Evolutionary conservation across 2,888 invertebrate genomes (phyloP).

Genomic region (Protophormia terraenovae): DNA sequence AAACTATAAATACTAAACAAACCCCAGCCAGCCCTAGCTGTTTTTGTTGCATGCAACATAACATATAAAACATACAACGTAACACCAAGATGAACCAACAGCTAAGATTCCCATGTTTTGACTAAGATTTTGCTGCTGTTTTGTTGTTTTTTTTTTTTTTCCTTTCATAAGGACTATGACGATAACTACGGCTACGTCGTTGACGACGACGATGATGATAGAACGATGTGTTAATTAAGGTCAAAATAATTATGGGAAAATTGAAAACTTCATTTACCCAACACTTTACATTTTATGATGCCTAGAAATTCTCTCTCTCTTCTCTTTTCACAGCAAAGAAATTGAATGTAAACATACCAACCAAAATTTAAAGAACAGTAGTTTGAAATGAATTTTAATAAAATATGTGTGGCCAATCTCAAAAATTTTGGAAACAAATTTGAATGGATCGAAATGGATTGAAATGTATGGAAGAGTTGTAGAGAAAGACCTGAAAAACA

Average conservation of each 20-base stretch:
- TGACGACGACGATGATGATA: slow-evolving; percentile 45
- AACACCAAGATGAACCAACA: slow-evolving; percentile 25
- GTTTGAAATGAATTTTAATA: background rate
- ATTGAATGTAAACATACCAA: background rate
- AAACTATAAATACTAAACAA: slow-evolving; percentile 44
- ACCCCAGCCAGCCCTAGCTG: background rate
- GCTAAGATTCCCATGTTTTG: slow-evolving; percentile 16
- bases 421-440: background rate
- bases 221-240: slow-evolving; percentile 80
- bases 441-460: too few relatives aligned
- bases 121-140: slow-evolving; percentile 32
- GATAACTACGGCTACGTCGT: background rate
- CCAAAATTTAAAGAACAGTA: slow-evolving; percentile 20
- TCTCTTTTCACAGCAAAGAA: too few relatives aligned
- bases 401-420: too few relatives aligned
- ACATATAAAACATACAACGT: background rate
- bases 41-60: slow-evolving; percentile 32
- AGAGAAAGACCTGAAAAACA: too few relatives aligned
- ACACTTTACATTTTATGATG: slow-evolving; percentile 59
- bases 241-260: slow-evolving; percentile 76
- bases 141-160: background rate
- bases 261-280: slow-evolving; percentile 67
- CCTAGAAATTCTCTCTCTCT: slow-evolving; percentile 19
- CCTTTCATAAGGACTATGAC: background rate
- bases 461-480: too few relatives aligned